Evolutionary conservation across 2,888 invertebrate species (phyloP).

Genomic region (Hetaerina titia): DNA sequence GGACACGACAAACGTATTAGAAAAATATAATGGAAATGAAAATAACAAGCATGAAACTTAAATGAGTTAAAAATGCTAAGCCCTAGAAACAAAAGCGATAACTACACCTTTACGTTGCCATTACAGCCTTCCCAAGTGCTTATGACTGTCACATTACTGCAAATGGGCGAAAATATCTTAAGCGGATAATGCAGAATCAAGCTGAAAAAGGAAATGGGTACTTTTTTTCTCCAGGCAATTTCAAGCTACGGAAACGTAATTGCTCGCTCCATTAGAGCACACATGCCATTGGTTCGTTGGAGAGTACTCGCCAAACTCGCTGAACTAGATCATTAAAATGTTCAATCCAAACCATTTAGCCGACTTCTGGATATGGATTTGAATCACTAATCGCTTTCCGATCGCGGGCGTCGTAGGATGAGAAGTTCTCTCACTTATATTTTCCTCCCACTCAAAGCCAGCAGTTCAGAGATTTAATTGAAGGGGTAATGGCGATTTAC

Average conservation of each 20-base stretch:
- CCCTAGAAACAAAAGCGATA: not conserved
- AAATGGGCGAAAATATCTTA: not conserved
- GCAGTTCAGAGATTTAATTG: not conserved
- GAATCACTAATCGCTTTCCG: constrained; percentile 32
- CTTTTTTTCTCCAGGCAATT: not conserved
- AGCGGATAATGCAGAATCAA: not conserved
- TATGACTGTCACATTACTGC: not conserved
- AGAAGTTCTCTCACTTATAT: not conserved
- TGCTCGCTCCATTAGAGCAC: constrained; percentile 27
- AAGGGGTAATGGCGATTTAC: constrained; percentile 16
- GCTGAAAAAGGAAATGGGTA: not conserved
- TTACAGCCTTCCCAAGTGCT: not conserved
- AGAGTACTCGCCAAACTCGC: not conserved
- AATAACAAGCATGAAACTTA: not conserved
- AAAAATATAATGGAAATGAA: too few relatives aligned
- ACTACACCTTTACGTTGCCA: not conserved
- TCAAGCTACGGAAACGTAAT: not conserved
- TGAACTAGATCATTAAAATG: constrained; percentile 16
- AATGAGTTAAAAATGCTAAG: not conserved
- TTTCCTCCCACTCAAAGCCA: not conserved
- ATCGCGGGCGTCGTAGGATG: not conserved
- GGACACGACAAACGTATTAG: too few relatives aligned
- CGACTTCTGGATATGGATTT: not conserved
- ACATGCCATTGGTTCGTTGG: not conserved
- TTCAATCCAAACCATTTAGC: constrained; percentile 7